Percentiles rank a stretch among this genome's conserved stretches.
Conservation (phyloP, 2,113 vertebrate species). For the Sylvilagus bachmani region DNA sequence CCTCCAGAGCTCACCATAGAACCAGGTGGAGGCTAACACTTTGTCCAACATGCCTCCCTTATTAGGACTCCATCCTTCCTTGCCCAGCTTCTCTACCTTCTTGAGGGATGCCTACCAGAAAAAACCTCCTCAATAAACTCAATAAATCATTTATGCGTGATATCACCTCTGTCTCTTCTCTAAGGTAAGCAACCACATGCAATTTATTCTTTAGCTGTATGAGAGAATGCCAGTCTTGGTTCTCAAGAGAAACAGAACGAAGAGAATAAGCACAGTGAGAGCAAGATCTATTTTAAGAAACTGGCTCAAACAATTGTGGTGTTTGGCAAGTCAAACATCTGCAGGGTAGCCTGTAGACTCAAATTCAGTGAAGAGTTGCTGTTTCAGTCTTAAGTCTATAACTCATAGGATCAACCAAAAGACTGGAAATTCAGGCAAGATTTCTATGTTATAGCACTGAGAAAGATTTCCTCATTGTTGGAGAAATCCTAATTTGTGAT, state of each 20-base stretch:
- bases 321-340: neutral
- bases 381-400: neutral
- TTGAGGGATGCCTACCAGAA: neutral
- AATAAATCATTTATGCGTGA: neutral
- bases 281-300: neutral
- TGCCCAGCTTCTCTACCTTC: accelerated
- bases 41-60: neutral
- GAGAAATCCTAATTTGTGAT: neutral
- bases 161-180: neutral
- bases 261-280: neutral
- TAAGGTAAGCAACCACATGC: neutral
- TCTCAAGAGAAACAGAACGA: neutral
- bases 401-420: neutral
- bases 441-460: neutral
- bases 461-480: neutral
- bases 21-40: neutral
- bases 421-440: neutral
- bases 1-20: neutral
- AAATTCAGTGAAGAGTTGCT: neutral
- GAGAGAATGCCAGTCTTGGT: neutral
- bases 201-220: neutral
- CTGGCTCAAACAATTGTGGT: neutral
- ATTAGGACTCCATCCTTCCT: neutral
- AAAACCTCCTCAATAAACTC: neutral
- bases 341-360: neutral